A percentile compares a stretch with the other conserved stretches of the same genome.
Evolutionary conservation across 2,113 vertebrate species (phyloP).

Genomic region (Orcinus orca): DNA sequence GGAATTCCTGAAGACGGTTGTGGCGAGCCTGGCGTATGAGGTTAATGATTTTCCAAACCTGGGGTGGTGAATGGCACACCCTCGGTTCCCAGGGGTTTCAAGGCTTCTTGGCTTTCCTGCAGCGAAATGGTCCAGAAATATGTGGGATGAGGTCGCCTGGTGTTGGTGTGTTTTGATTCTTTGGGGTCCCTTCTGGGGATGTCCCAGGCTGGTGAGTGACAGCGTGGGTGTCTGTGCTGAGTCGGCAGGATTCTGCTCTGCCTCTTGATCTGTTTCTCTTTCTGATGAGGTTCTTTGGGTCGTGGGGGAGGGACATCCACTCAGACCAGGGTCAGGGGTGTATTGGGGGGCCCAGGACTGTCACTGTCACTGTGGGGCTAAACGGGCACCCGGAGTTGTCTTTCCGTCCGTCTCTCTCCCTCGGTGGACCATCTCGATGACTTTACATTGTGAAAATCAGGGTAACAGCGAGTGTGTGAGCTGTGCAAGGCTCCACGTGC

Average conservation of each 20-base stretch:
- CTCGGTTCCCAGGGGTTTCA: not conserved
- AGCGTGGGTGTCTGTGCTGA: not conserved
- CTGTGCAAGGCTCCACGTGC: accelerated
- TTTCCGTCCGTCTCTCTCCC: not conserved
- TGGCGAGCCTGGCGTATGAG: not conserved
- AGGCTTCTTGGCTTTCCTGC: not conserved
- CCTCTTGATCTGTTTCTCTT: not conserved
- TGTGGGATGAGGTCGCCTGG: not conserved
- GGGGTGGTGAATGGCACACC: not conserved
- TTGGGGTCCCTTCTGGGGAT: not conserved
- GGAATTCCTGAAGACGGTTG: not conserved
- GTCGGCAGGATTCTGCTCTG: not conserved
- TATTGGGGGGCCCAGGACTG: not conserved
- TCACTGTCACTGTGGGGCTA: too few species aligned
- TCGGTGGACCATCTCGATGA: not conserved
- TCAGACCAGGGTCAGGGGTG: not conserved
- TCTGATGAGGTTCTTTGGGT: not conserved
- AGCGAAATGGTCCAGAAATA: not conserved
- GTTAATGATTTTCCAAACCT: not conserved
- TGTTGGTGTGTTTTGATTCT: not conserved
- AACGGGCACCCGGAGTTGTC: not conserved
- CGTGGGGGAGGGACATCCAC: accelerated
- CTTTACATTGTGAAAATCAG: not conserved
- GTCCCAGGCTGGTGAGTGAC: not conserved
- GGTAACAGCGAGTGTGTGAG: accelerated